Conservation (phyloP, 2,113 vertebrate species). For the Megalops atlanticus region DNA sequence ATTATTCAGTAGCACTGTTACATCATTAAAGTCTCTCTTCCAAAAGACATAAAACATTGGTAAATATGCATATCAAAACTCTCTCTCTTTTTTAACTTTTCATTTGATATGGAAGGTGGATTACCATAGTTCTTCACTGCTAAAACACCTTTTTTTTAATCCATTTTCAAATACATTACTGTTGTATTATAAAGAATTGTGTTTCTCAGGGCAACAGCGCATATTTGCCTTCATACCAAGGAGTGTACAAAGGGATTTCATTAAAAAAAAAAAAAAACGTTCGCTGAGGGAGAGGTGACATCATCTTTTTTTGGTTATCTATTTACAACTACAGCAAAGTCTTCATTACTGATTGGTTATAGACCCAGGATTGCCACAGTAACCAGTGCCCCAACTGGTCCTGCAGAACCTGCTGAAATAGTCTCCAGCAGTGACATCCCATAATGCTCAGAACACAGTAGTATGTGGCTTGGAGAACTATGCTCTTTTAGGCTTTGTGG, state of each 20-base stretch:
- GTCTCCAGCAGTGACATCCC: background rate
- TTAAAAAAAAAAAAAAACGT: background rate
- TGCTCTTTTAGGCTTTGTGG: background rate
- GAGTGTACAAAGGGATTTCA: slow-evolving; percentile 14
- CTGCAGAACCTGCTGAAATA: background rate
- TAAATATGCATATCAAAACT: slow-evolving; percentile 31
- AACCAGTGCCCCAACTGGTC: background rate
- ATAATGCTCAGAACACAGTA: background rate
- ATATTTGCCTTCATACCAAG: slow-evolving; percentile 14
- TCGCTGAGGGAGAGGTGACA: background rate
- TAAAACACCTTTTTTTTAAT: background rate
- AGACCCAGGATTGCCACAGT: background rate
- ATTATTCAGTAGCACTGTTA: slow-evolving; percentile 35
- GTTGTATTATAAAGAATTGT: slow-evolving; percentile 12
- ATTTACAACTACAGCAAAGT: slow-evolving; percentile 14
- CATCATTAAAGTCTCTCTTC: slow-evolving; percentile 31
- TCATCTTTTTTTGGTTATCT: background rate
- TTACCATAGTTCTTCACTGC: slow-evolving; percentile 7
- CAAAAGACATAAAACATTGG: slow-evolving; percentile 27
- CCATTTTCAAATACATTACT: slow-evolving; percentile 8
- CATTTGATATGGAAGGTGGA: slow-evolving; percentile 14
- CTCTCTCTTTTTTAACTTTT: slow-evolving; percentile 3
- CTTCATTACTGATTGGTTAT: background rate
- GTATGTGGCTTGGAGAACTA: background rate
- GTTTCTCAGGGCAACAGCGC: slow-evolving; percentile 16